Percentiles rank a stretch among this genome's conserved stretches.
These are phyloP conservation scores for Pseudomyrmex concolor DNA, from an alignment of 1,140 invertebrate species.

Conservation along the genomic window DNA sequence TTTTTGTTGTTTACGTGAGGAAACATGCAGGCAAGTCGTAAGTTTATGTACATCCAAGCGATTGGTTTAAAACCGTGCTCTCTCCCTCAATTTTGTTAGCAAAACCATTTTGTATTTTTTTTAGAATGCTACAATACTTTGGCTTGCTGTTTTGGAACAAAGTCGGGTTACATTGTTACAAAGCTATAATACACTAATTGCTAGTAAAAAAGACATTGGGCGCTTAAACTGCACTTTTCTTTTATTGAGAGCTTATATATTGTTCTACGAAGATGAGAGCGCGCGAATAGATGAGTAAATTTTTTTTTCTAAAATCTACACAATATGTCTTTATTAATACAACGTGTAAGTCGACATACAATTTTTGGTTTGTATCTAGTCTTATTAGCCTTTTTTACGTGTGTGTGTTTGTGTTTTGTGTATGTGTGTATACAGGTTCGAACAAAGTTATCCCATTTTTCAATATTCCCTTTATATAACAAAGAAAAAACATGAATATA, in stretches of 20 bases:
- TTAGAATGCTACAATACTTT: no score
- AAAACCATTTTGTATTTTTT: no score
- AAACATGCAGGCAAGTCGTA: slow-evolving; percentile 49
- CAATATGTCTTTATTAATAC: slow-evolving; percentile 56
- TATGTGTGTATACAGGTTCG: slow-evolving; percentile 6
- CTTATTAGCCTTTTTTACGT: slow-evolving; percentile 14
- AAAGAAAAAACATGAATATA: neutral
- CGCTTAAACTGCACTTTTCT: neutral
- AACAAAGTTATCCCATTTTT: neutral
- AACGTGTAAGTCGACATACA: slow-evolving; percentile 36
- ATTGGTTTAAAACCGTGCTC: neutral
- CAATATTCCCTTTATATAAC: slow-evolving; percentile 10
- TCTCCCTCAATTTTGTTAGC: neutral
- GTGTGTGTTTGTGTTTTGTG: no score
- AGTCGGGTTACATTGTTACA: no score
- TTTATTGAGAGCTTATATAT: neutral
- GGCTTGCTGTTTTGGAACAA: no score
- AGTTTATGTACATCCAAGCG: neutral
- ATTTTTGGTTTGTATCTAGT: slow-evolving; percentile 33
- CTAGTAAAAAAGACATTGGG: no score
- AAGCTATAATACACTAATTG: no score
- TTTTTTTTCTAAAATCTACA: neutral
- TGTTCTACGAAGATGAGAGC: neutral
- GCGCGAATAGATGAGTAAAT: slow-evolving; percentile 22
- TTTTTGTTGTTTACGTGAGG: neutral